Conservation (phyloP, 2,113 vertebrate species). For the Pygoscelis adeliae region DNA sequence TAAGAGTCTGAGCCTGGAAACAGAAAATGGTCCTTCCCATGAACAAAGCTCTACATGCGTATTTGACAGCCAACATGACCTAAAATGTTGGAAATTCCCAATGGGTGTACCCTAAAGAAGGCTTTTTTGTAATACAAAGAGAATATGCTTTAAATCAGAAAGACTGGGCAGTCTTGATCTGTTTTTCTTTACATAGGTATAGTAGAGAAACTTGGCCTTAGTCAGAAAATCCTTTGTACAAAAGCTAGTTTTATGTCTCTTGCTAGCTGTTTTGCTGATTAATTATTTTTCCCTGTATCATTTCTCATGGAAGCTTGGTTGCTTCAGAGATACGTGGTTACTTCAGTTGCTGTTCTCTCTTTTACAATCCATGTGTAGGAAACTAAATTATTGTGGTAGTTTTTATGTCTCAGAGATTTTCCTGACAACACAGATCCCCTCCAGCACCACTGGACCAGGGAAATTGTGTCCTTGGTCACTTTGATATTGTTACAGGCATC, state of each 20-base stretch:
- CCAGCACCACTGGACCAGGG: neutral
- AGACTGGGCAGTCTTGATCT: neutral
- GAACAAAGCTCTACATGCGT: neutral
- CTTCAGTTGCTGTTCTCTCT: neutral
- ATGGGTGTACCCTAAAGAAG: slow-evolving; percentile 6
- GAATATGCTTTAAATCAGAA: slow-evolving; percentile 14
- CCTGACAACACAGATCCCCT: neutral
- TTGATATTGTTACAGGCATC: neutral
- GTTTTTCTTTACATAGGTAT: neutral
- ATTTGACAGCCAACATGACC: slow-evolving; percentile 33
- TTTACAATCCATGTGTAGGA: neutral
- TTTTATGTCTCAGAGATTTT: neutral
- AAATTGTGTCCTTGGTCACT: neutral
- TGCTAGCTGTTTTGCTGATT: neutral
- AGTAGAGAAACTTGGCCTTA: neutral
- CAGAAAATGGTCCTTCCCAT: neutral
- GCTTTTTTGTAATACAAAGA: neutral
- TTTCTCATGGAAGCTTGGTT: neutral
- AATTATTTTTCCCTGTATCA: neutral
- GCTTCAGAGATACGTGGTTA: neutral
- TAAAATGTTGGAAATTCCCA: slow-evolving; percentile 1
- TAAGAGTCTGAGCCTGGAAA: neutral
- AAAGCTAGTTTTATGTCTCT: neutral
- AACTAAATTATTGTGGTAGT: neutral
- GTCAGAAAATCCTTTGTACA: neutral